Evolutionary conservation across 2,797 vertebrate species (phyloP).

Genomic region (Rhinophrynus dorsalis): DNA sequence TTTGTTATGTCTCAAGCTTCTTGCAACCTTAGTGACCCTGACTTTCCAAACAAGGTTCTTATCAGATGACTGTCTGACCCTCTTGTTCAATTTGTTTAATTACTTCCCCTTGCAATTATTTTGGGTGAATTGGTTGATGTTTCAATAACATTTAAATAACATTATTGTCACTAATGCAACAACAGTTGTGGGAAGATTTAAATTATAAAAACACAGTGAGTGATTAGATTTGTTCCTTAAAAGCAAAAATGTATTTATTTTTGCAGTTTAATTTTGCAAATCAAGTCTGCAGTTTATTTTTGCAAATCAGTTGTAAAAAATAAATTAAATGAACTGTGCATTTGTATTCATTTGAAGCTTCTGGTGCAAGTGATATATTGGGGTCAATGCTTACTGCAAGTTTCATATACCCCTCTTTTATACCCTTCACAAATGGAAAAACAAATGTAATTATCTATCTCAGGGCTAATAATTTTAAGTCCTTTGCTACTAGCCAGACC

Average conservation of each 20-base stretch:
- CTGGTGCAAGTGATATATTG: neutral
- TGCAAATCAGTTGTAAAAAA: neutral
- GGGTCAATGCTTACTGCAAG: neutral
- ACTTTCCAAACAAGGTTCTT: conserved; percentile 71
- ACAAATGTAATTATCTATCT: no score
- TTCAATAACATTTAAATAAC: conserved; percentile 24
- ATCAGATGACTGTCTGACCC: conserved; percentile 84
- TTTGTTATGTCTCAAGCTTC: conserved; percentile 49
- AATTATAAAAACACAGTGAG: neutral
- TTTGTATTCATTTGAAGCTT: no score
- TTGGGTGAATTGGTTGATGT: conserved; percentile 52
- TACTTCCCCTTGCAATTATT: conserved; percentile 82
- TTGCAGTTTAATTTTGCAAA: no score
- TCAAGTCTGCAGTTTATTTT: no score
- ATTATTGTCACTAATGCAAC: conserved; percentile 31
- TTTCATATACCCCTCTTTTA: no score
- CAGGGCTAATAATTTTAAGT: no score
- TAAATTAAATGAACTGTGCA: no score
- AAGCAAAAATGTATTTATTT: no score
- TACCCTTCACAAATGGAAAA: no score
- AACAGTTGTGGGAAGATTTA: conserved; percentile 29
- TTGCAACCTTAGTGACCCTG: conserved; percentile 72
- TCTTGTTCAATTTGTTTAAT: conserved; percentile 86
- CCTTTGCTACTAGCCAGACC: no score
- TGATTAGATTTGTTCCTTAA: neutral